phyloP scores from a whole-genome alignment of 2,113 vertebrate species.

The Podarcis raffonei region DNA sequence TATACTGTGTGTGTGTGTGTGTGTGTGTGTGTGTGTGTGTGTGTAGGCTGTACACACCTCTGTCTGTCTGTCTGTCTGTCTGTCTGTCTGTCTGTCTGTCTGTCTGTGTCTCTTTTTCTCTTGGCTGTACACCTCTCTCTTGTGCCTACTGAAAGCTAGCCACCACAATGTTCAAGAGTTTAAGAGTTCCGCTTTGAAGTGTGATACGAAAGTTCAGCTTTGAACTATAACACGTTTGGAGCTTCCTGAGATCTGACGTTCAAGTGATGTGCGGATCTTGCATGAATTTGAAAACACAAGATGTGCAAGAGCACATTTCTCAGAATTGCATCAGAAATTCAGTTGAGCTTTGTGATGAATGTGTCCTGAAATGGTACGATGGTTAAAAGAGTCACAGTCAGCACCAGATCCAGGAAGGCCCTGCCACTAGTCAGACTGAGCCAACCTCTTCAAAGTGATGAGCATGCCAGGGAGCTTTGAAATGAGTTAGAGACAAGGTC shows the following conservation, averaged over 20 bases:
- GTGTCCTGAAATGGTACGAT: background rate
- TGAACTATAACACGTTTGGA: background rate
- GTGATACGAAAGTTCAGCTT: no score
- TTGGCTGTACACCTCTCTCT: background rate
- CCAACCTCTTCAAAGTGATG: background rate
- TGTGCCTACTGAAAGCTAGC: background rate
- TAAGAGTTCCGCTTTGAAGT: background rate
- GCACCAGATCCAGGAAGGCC: background rate
- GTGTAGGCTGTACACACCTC: background rate
- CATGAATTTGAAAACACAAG: background rate
- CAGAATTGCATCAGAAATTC: background rate
- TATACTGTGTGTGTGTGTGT: no score
- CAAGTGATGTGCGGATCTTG: background rate
- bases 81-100: no score
- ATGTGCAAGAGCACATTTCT: background rate
- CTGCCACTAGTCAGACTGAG: no score
- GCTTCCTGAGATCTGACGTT: background rate
- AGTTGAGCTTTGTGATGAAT: background rate
- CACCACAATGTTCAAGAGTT: background rate
- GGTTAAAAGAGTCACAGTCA: background rate
- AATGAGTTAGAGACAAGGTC: slow-evolving; percentile 20
- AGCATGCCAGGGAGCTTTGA: background rate
- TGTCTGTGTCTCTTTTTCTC: no score
- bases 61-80: no score
- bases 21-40: no score